Evolutionary conservation across 2,888 invertebrate genomes (phyloP).

Genomic region (Lysandra bellargus): DNA sequence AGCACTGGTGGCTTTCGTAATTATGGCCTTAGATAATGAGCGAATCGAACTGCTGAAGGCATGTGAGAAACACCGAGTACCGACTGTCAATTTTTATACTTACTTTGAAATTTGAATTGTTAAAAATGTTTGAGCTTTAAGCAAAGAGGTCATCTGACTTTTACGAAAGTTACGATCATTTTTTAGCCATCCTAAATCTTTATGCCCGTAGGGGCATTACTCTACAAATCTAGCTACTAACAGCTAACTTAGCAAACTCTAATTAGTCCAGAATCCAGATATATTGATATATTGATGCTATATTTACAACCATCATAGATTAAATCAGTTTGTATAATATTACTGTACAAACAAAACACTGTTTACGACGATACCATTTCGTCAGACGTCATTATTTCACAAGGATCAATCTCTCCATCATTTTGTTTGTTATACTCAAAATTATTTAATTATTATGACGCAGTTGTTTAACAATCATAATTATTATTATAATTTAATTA

Average conservation of each 20-base stretch:
- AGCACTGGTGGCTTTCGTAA: not conserved
- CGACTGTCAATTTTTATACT: not conserved
- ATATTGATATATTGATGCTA: too few relatives aligned
- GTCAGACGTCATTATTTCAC: not conserved
- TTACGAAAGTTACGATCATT: not conserved
- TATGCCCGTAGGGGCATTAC: too few relatives aligned
- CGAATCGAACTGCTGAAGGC: not conserved
- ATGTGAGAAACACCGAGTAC: not conserved
- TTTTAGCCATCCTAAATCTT: too few relatives aligned
- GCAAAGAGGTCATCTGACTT: not conserved
- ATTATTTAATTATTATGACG: constrained; percentile 10
- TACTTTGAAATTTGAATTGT: not conserved
- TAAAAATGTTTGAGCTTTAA: not conserved
- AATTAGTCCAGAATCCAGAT: too few relatives aligned
- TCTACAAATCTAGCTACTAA: too few relatives aligned
- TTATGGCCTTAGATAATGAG: constrained; percentile 4
- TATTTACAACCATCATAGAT: too few relatives aligned
- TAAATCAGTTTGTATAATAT: too few relatives aligned
- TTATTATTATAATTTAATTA: not conserved
- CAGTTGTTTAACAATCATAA: not conserved
- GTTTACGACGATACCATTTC: not conserved
- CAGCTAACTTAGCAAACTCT: too few relatives aligned
- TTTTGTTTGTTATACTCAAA: not conserved
- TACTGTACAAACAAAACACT: not conserved
- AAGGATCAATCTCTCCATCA: not conserved